Percentiles rank a stretch among this genome's conserved stretches.
Conservation (phyloP, 2,113 vertebrate species). For the Calidris pygmaea region DNA sequence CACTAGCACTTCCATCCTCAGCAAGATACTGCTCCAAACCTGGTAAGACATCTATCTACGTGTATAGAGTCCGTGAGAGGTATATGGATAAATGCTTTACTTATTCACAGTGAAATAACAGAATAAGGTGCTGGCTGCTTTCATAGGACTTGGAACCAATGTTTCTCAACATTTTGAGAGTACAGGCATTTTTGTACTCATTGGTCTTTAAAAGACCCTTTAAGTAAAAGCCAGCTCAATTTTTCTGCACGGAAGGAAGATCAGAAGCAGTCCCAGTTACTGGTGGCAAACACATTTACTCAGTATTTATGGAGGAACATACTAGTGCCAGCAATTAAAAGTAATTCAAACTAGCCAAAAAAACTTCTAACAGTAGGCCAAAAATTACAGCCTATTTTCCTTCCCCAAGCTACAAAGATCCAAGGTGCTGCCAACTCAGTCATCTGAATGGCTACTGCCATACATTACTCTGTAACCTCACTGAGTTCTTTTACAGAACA, state of each 20-base stretch:
- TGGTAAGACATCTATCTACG: no score
- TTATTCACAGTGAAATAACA: not conserved
- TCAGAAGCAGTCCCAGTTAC: rapidly evolving
- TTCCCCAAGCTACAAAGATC: not conserved
- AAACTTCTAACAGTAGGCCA: not conserved
- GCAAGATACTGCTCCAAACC: not conserved
- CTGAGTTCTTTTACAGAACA: not conserved
- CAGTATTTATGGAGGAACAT: not conserved
- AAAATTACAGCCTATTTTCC: not conserved
- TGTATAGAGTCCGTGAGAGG: not conserved
- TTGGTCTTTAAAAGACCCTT: not conserved
- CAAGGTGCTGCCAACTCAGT: not conserved
- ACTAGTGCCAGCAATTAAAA: not conserved
- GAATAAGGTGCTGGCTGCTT: not conserved
- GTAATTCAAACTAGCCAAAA: not conserved
- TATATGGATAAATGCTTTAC: not conserved
- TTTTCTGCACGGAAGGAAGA: not conserved
- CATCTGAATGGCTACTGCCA: not conserved
- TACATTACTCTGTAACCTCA: not conserved
- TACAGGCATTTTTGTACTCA: not conserved
- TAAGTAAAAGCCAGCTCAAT: not conserved
- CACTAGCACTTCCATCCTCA: not conserved
- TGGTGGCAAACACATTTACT: not conserved
- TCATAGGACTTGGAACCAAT: not conserved
- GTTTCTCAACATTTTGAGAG: not conserved